Percentiles rank a stretch among this genome's conserved stretches.
Conservation (phyloP, 2,888 invertebrate species). For the Chrysomela aeneicollis region DNA sequence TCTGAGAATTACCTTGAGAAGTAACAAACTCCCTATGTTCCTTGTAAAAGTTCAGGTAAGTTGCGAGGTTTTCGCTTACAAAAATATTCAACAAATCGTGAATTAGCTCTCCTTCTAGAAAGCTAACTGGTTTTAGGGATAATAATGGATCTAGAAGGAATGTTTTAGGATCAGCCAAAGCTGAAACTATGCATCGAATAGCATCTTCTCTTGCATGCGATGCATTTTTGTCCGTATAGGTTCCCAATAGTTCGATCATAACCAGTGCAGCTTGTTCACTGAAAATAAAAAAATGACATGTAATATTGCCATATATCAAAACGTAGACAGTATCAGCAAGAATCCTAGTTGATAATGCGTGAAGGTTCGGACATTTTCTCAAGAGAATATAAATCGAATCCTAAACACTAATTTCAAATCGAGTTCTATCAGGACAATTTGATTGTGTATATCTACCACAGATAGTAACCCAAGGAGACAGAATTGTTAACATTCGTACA, state of each 20-base stretch:
- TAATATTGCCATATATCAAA: no score
- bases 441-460: no score
- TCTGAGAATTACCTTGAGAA: constrained; percentile 66
- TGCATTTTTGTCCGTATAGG: constrained; percentile 97
- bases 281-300: no score
- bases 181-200: constrained; percentile 93
- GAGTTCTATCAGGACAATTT: no score
- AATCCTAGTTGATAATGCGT: no score
- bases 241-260: constrained; percentile 95
- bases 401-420: no score
- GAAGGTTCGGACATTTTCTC: no score
- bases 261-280: constrained; percentile 94
- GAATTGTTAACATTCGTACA: no score
- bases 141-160: constrained; percentile 95
- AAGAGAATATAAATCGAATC: no score
- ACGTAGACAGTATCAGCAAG: not conserved
- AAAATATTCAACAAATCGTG: constrained; percentile 94
- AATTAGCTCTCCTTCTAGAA: constrained; percentile 93
- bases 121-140: constrained; percentile 91
- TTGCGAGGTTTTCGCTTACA: constrained; percentile 91
- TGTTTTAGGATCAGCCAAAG: constrained; percentile 93
- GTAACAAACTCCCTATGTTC: constrained; percentile 92
- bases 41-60: constrained; percentile 91
- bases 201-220: constrained; percentile 97
- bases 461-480: no score